Evolutionary conservation across 23 tunicate species (phyloP).

Genomic region (Pegea sp.): DNA sequence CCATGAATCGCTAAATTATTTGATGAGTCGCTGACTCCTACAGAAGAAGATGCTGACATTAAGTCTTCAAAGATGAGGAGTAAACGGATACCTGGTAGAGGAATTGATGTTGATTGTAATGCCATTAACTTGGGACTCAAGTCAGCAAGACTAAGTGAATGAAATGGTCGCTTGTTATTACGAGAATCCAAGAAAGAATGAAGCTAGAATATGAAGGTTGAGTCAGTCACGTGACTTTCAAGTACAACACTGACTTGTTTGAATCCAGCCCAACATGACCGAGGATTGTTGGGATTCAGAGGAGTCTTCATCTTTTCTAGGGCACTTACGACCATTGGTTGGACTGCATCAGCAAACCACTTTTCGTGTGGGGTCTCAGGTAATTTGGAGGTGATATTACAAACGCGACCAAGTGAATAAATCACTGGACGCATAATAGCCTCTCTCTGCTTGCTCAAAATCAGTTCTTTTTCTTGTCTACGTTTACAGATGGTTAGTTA

Average conservation of each 20-base stretch:
- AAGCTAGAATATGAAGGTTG: too few relatives aligned
- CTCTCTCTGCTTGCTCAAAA: slow-evolving; percentile 64
- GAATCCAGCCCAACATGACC: slow-evolving; percentile 88
- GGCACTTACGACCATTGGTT: slow-evolving; percentile 60
- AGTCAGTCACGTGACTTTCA: too few relatives aligned
- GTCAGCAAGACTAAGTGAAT: slow-evolving; percentile 47
- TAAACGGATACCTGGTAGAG: slow-evolving; percentile 65
- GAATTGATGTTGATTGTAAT: slow-evolving; percentile 58
- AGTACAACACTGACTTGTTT: slow-evolving; percentile 59
- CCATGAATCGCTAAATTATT: slow-evolving; percentile 56
- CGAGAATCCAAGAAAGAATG: slow-evolving; percentile 38
- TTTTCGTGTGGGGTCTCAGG: slow-evolving; percentile 94
- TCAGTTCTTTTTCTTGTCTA: slow-evolving; percentile 47
- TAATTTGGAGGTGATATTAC: slow-evolving; percentile 38
- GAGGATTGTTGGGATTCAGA: slow-evolving; percentile 58
- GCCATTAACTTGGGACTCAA: slow-evolving; percentile 82
- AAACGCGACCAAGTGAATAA: slow-evolving; percentile 58
- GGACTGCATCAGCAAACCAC: slow-evolving; percentile 72
- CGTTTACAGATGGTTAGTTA: too few relatives aligned
- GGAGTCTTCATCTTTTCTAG: slow-evolving; percentile 47
- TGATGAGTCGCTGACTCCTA: slow-evolving; percentile 47
- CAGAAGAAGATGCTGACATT: not conserved
- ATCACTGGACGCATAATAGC: slow-evolving; percentile 94
- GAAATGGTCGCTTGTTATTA: slow-evolving; percentile 56
- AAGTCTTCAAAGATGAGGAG: not conserved